Percentiles rank a stretch among this genome's conserved stretches.
Evolutionary conservation across 2,113 vertebrate species (phyloP).

Genomic region (Agelaius tricolor): DNA sequence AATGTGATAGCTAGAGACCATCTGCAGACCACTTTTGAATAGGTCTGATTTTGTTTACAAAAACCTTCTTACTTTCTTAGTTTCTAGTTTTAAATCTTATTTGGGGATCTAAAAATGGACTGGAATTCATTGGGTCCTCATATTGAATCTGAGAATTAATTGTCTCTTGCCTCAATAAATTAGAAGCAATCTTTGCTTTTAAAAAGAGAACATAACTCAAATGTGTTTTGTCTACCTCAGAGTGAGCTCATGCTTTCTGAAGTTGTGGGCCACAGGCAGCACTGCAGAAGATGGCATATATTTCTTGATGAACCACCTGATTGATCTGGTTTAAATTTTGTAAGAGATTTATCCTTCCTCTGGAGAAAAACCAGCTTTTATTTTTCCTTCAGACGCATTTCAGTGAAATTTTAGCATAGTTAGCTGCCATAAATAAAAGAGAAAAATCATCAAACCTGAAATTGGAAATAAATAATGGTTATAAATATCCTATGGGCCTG

Average conservation of each 20-base stretch:
- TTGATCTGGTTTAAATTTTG: conserved; percentile 8
- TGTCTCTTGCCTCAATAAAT: conserved; percentile 16
- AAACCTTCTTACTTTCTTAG: not conserved
- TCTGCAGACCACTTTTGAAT: not conserved
- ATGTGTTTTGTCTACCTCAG: not conserved
- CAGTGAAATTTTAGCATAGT: not conserved
- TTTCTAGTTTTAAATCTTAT: not conserved
- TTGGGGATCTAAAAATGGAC: not conserved
- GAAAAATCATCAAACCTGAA: not conserved
- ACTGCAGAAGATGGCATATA: not conserved
- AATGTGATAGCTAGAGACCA: not conserved
- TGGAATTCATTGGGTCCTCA: not conserved
- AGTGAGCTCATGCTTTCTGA: conserved; percentile 12
- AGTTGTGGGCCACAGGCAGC: not conserved
- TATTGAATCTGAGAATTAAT: not conserved
- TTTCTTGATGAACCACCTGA: conserved; percentile 21
- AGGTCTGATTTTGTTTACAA: not conserved
- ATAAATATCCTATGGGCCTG: not conserved
- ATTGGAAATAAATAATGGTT: not conserved
- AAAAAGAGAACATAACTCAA: not conserved
- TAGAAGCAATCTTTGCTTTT: not conserved
- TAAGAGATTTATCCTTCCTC: not conserved
- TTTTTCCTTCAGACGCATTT: not conserved
- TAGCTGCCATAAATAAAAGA: not conserved
- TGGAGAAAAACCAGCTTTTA: not conserved